Percentiles rank a stretch among this genome's conserved stretches.
These are phyloP conservation scores for Temnothorax curvispinosus DNA, from an alignment of 1,140 invertebrate species.

Conservation along the genomic window DNA sequence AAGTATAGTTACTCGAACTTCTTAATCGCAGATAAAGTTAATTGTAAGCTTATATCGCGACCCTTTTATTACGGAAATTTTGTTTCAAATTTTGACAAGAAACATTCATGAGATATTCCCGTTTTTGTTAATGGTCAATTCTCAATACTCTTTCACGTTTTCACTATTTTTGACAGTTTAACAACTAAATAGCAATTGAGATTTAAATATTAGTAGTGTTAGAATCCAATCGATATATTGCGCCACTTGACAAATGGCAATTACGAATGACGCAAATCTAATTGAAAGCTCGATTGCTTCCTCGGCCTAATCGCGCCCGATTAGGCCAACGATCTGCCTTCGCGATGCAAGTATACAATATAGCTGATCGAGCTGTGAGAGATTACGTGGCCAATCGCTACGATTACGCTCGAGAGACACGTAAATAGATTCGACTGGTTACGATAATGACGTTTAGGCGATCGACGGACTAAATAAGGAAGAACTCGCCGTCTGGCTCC, in stretches of 20 bases:
- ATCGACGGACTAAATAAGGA: conserved; percentile 58
- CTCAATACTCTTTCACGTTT: background rate
- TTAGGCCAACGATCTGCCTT: conserved; percentile 11
- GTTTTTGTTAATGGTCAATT: background rate
- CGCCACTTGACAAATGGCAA: background rate
- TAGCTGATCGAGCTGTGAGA: background rate
- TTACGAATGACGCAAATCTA: conserved; percentile 23
- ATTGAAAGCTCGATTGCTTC: background rate
- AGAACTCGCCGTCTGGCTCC: background rate
- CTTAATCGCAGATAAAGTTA: background rate
- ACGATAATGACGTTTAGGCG: conserved; percentile 1
- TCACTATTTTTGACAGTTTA: background rate
- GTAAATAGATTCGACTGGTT: conserved; percentile 16
- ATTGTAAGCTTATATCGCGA: background rate
- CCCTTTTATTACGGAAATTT: background rate
- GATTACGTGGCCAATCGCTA: conserved; percentile 43
- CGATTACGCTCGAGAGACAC: conserved; percentile 44
- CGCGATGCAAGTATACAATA: background rate
- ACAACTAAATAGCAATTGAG: background rate
- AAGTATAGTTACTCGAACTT: background rate
- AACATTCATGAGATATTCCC: background rate
- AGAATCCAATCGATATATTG: conserved; percentile 8
- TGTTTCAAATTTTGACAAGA: background rate
- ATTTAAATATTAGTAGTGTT: background rate
- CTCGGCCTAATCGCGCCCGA: conserved; percentile 20